Evolutionary conservation across 2,888 invertebrate species (phyloP), one percentile per base, ranked within the genome.

Genomic region (Eumerus sabulonum): DNA sequence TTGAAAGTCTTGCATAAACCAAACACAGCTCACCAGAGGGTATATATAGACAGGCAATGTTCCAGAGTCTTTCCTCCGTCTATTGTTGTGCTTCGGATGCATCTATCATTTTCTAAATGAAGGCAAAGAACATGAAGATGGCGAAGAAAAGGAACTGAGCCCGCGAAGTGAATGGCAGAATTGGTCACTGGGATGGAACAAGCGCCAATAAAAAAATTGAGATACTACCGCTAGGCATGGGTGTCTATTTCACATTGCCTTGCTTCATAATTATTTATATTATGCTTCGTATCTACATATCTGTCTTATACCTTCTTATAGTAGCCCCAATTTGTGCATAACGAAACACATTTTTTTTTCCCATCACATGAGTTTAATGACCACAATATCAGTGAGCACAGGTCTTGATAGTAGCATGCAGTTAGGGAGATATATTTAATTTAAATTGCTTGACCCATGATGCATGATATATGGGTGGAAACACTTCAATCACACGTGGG

Each of bases 101-200:
- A 70, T 70, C 47, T 47, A 54, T 70, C 70, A 70, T 60, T 53
- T 54, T 60, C 38, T 51, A 1, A 36, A 45, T 36, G 53, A 18
- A 12, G 51, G 19, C 36, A 51, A 7, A 27, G 16, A 56, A 44
- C 14, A 13, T 42, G 12, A 42, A 9, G 51, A 45, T 60, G n/a
- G 27, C 40, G 27, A 63, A 38, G 54, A 54, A 54, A 60, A 12
- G 59, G 68, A 68, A 68, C 68, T 44, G 14, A 36, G 51, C 59
- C 45, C 51, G 27, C 7, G 27, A 27, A 27, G 27, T 27, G 27
- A 27, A 27, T 27, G 40, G 40, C 40, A 40, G 40, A 54, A 27
- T 27, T 4, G 42, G 19, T 40, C 56, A 48, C 62, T 56, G 56
- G 48, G 48, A 62, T 11, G 60, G 70, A 70, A 70, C 70, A 47